Base-by-base conservation (phyloP, 2,797 vertebrate species). In the Melanotaenia nigrans region DNA sequence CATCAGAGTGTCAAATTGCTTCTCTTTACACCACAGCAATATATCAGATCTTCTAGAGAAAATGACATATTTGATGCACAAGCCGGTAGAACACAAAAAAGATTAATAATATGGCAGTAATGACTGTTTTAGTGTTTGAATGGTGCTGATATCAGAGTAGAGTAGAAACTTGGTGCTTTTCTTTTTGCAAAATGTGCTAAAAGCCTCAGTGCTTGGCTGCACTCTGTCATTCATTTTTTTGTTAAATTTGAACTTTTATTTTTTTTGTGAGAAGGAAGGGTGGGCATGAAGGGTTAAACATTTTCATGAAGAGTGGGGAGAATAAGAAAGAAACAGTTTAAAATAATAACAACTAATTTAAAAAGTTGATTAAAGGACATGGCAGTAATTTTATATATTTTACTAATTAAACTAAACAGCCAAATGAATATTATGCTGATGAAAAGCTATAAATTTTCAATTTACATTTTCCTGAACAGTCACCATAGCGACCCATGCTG, bases 51-150 rank as follows among this genome's bases (percentile, higher is more conserved):
- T 68, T 65, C 69, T 77, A 58, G 74, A 78, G 79, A 77, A 87
- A 90, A 85, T 87, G 36, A 82, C 68, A 86, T 38, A 67, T 86
- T 82, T 57, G 28, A 65, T 54, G 42, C 64, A 56, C 38, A 33
- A 75, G 75, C 51, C 36, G 56, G 24, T 55, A 65, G 62, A 81
- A 73, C 64, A 83, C 66, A 83, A 79, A 85, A 47, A 80, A 66
- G 51, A 59, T 45, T 47, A 73, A 84, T 59, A 82, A 79, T 57
- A 56, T 67, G 69, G n/a, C 42, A 24, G 57, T 79, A 25, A 71
- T 84, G 72, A 76, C 42, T 76, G 45, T n/a, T 1, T 30, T 4
- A 38, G 22, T 24, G 66, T 68, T 70, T 68, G 56, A 76, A 77
- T 65, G 59, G 54, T 8, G 51, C 57, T 78, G 72, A 78, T 70